These are phyloP conservation scores for Umimayanthus kanabou DNA, from an alignment of 92 coral and sea anemone genomes.

Conservation along the genomic window DNA sequence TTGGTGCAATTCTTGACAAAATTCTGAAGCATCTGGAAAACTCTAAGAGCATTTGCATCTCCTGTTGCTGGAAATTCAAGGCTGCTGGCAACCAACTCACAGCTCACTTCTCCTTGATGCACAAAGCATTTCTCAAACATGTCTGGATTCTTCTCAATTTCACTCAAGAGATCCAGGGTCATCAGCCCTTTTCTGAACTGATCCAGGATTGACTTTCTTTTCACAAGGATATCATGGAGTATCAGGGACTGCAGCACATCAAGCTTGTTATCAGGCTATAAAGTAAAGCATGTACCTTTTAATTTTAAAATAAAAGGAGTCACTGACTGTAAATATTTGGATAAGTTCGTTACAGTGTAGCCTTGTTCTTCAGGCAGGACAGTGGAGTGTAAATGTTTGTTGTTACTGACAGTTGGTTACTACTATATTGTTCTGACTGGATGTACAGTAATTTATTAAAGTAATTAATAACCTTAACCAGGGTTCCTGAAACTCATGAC, in stretches of 20 bases:
- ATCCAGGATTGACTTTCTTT: slow-evolving; percentile 49
- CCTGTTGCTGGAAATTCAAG: slow-evolving; percentile 46
- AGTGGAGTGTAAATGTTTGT: slow-evolving; percentile 26
- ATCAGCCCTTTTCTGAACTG: slow-evolving; percentile 60
- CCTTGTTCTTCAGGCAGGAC: slow-evolving; percentile 23
- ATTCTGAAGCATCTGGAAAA: slow-evolving; percentile 46
- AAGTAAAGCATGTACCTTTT: slow-evolving; percentile 27
- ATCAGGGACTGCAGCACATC: slow-evolving; percentile 14
- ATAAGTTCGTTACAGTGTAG: slow-evolving; percentile 7
- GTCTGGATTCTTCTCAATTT: slow-evolving; percentile 51
- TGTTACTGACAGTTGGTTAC: slow-evolving; percentile 25
- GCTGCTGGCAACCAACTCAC: slow-evolving; percentile 43
- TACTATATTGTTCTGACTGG: not conserved
- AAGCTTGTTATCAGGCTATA: slow-evolving; percentile 17
- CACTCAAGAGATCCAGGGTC: slow-evolving; percentile 51
- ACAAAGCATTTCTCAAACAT: slow-evolving; percentile 55
- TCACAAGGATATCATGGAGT: slow-evolving; percentile 49
- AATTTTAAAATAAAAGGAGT: slow-evolving; percentile 20
- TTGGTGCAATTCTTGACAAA: slow-evolving; percentile 37
- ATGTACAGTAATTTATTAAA: slow-evolving; percentile 14
- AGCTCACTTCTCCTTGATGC: slow-evolving; percentile 44
- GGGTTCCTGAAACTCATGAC: slow-evolving; percentile 24
- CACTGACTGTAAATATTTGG: slow-evolving; percentile 3
- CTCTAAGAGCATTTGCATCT: slow-evolving; percentile 33
- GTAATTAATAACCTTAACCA: slow-evolving; percentile 18